phyloP scores from a whole-genome alignment of 2,888 invertebrate species.

The Antheraea assamensis region DNA sequence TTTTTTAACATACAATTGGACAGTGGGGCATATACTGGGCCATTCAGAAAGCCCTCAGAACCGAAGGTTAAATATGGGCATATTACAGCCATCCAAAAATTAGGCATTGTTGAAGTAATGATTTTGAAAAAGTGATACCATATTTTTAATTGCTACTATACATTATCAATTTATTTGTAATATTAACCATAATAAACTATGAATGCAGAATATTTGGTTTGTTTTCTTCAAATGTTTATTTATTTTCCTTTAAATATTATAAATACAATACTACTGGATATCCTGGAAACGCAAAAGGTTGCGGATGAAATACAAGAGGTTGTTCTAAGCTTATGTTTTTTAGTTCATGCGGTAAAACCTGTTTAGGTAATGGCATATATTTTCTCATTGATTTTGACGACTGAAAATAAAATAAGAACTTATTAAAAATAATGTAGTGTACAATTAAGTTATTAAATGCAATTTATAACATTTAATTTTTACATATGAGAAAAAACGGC shows the following conservation, averaged over 20 bases:
- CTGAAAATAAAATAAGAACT: conserved; percentile 12
- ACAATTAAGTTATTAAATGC: conserved; percentile 6
- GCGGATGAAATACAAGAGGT: conserved; percentile 63
- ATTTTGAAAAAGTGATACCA: no score
- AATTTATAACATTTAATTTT: not conserved
- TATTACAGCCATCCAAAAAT: no score
- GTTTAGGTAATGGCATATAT: conserved; percentile 44
- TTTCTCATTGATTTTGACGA: not conserved
- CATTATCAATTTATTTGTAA: not conserved
- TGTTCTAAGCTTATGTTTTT: conserved; percentile 46
- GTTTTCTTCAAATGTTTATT: conserved; percentile 3
- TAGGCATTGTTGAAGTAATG: no score
- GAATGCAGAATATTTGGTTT: not conserved
- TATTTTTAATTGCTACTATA: not conserved
- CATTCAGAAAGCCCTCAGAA: no score
- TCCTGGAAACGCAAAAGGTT: conserved; percentile 68
- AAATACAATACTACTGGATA: conserved; percentile 67
- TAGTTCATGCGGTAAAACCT: conserved; percentile 61
- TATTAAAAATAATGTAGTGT: not conserved
- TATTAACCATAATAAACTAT: conserved; percentile 2
- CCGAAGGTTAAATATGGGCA: no score
- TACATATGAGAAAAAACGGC: conserved; percentile 3
- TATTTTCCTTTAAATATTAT: conserved; percentile 12
- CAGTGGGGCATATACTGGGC: no score
- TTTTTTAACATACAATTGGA: no score